These are phyloP conservation scores for Athalia circularis DNA, from an alignment of 2,888 invertebrate species.

Conservation along the genomic window DNA sequence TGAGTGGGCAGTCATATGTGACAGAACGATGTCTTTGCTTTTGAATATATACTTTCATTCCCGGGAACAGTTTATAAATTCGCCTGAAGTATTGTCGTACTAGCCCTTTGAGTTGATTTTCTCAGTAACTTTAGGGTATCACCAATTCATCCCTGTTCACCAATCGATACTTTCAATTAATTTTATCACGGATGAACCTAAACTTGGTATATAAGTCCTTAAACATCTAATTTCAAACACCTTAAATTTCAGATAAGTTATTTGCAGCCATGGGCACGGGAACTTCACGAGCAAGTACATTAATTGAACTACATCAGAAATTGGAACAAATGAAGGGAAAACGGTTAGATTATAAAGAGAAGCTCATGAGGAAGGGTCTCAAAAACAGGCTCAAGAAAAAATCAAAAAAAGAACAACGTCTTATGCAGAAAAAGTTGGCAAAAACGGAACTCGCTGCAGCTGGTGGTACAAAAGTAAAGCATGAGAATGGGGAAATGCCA, in stretches of 20 bases:
- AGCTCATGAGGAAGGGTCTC: conserved; percentile 81
- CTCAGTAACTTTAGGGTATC: too few relatives aligned
- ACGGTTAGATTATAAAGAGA: conserved; percentile 80
- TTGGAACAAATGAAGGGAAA: conserved; percentile 79
- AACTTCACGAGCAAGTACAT: conserved; percentile 76
- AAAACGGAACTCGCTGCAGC: conserved; percentile 67
- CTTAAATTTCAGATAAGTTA: conserved; percentile 55
- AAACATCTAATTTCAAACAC: conserved; percentile 15
- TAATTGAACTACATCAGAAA: conserved; percentile 81
- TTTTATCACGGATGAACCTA: not conserved
- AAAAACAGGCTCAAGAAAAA: conserved; percentile 83
- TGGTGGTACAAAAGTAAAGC: conserved; percentile 66
- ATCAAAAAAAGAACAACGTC: conserved; percentile 78
- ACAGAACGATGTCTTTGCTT: too few relatives aligned
- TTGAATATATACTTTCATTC: too few relatives aligned
- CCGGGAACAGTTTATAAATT: too few relatives aligned
- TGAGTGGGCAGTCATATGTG: not conserved
- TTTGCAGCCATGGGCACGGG: conserved; percentile 55
- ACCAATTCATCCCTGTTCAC: too few relatives aligned
- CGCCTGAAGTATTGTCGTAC: too few relatives aligned
- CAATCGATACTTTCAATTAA: not conserved
- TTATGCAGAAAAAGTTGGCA: conserved; percentile 72
- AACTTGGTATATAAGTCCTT: not conserved
- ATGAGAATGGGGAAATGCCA: conserved; percentile 70
- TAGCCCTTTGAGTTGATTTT: too few relatives aligned